Percentiles rank a stretch among this genome's conserved stretches.
phyloP scores from a whole-genome alignment of 2,888 invertebrate species.

The Ctena decussata region DNA sequence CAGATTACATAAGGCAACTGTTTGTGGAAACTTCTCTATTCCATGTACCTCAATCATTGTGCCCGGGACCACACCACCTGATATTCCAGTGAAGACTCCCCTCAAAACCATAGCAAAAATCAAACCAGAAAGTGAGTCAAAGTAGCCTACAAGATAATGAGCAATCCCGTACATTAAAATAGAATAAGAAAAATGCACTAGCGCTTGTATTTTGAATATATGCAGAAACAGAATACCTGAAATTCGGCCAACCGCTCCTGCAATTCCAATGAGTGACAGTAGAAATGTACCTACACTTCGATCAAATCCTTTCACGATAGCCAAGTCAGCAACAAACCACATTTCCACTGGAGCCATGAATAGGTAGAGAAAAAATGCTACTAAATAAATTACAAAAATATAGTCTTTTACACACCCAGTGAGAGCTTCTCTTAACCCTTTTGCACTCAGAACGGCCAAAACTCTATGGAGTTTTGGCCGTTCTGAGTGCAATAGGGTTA shows the following conservation, averaged over 20 bases:
- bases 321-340: constrained; percentile 44
- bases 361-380: constrained; percentile 17
- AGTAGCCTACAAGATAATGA: constrained; percentile 20
- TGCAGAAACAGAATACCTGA: constrained; percentile 24
- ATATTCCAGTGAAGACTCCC: constrained; percentile 35
- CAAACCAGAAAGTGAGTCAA: constrained; percentile 32
- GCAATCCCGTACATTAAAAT: constrained; percentile 29
- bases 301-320: constrained; percentile 23
- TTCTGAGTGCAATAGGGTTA: no score
- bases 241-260: constrained; percentile 26
- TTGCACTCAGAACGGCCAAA: no score
- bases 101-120: constrained; percentile 37
- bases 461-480: no score
- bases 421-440: no score
- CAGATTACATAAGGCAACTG: constrained; percentile 37
- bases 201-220: constrained; percentile 16
- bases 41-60: constrained; percentile 43
- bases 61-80: constrained; percentile 23
- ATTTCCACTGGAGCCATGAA: constrained; percentile 34
- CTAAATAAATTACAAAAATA: constrained; percentile 24
- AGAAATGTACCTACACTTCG: constrained; percentile 38
- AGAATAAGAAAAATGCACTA: constrained; percentile 14
- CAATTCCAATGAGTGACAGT: constrained; percentile 25
- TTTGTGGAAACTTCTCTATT: constrained; percentile 30
- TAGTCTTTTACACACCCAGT: constrained; percentile 29